A percentile compares a stretch with the other conserved stretches of the same genome.
Conservation (phyloP, 2,113 vertebrate genomes). For the Psammodynastes pulverulentus region DNA sequence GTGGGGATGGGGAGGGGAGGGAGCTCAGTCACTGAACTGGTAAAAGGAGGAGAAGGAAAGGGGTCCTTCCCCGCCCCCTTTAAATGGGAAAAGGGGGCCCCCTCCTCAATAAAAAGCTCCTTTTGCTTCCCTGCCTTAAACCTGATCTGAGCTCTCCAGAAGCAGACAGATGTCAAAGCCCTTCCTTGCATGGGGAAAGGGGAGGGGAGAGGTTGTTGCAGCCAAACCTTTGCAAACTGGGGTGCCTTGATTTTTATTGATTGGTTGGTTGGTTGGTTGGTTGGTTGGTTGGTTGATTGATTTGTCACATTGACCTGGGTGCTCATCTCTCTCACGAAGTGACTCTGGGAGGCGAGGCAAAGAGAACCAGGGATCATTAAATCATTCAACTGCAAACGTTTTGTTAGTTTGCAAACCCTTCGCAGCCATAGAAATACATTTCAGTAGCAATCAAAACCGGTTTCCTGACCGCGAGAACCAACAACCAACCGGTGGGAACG, state of each 20-base stretch:
- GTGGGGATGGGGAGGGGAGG: background rate
- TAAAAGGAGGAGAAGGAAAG: too few species aligned
- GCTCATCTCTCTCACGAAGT: background rate
- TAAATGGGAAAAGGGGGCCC: background rate
- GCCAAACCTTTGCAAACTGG: background rate
- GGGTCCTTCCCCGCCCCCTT: background rate
- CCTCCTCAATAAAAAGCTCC: background rate
- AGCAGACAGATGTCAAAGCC: background rate
- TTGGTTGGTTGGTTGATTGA: too few species aligned
- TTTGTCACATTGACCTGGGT: background rate
- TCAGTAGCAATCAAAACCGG: background rate
- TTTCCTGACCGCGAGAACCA: too few species aligned
- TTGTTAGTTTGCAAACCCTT: background rate
- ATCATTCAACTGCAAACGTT: background rate
- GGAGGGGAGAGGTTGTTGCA: rapidly evolving
- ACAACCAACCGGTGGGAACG: too few species aligned
- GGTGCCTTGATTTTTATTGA: background rate
- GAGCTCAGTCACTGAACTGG: background rate
- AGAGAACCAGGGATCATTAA: background rate
- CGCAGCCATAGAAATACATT: background rate
- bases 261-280: too few species aligned
- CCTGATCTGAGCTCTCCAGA: background rate
- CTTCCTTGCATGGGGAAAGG: background rate
- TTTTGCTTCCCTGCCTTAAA: background rate
- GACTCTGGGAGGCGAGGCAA: background rate